Percentiles rank a stretch among this genome's conserved stretches.
Evolutionary conservation across 2,797 vertebrate genomes (phyloP).

Genomic region (Pteronotus mesoamericanus): DNA sequence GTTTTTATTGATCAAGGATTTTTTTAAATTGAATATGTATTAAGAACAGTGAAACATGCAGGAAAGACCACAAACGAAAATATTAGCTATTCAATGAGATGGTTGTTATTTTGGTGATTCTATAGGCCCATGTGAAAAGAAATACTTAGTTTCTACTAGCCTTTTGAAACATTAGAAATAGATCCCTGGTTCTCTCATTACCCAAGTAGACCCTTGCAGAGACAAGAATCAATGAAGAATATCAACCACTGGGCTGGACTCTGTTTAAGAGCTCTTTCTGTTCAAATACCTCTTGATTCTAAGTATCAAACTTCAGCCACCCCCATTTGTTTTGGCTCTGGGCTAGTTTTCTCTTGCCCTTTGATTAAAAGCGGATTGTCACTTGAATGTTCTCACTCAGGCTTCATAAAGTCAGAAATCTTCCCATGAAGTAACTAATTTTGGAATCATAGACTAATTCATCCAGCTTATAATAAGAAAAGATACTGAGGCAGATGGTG

Average conservation of each 20-base stretch:
- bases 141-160: neutral
- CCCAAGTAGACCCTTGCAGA: neutral
- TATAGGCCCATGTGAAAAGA: neutral
- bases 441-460: neutral
- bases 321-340: neutral
- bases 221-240: neutral
- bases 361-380: neutral
- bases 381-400: neutral
- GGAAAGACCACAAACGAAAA: neutral
- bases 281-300: neutral
- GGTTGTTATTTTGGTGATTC: neutral
- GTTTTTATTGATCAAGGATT: neutral
- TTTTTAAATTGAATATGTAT: neutral
- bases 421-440: neutral
- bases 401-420: neutral
- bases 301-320: neutral
- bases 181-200: neutral
- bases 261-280: neutral
- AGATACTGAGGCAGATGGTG: neutral
- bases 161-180: neutral
- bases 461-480: neutral
- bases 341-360: neutral
- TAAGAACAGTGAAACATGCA: neutral
- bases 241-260: fast-evolving
- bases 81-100: neutral